These are phyloP conservation scores for Carapus acus DNA, from an alignment of 2,797 vertebrate species.

Conservation along the genomic window DNA sequence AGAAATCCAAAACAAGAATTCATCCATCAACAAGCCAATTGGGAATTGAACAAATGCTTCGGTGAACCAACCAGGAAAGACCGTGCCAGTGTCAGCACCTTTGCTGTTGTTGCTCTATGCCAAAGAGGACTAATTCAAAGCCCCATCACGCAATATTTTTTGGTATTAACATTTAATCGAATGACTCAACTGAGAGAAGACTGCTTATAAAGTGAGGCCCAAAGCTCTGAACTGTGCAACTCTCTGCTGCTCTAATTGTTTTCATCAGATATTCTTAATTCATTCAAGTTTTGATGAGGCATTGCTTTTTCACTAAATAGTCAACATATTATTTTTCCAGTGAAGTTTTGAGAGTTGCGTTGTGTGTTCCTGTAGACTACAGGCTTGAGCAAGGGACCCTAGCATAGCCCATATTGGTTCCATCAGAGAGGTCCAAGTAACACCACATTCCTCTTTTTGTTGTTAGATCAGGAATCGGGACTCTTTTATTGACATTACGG, in stretches of 20 bases:
- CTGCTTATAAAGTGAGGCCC: background rate
- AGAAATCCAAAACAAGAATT: background rate
- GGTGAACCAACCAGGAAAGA: background rate
- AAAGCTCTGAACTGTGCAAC: background rate
- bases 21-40: background rate
- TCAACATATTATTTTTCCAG: no score
- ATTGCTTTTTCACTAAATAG: background rate
- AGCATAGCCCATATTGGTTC: no score
- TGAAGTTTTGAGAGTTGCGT: no score
- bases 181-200: background rate
- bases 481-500: no score
- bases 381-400: no score
- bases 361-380: no score
- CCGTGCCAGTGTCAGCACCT: background rate
- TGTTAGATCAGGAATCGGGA: no score
- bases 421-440: no score
- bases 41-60: background rate
- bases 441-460: no score
- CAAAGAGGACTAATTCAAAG: background rate
- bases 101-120: background rate
- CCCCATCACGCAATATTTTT: background rate
- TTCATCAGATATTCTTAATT: no score
- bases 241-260: background rate
- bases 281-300: background rate
- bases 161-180: slow-evolving; percentile 2